Base-by-base conservation (phyloP, 2,113 vertebrate genomes). In the Solea senegalensis region DNA sequence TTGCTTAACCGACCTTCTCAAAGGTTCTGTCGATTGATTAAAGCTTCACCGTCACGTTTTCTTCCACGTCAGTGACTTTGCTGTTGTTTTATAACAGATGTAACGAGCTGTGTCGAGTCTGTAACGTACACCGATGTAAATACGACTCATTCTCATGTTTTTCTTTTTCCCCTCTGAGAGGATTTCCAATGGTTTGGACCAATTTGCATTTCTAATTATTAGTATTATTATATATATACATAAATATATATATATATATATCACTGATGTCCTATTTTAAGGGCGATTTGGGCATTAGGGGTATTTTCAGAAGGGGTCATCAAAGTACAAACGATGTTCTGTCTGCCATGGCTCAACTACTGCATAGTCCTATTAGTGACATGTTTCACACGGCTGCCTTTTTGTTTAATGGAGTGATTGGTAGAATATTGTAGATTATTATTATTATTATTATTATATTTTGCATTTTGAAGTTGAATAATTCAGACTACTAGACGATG, bases 331-430 rank as follows among this genome's bases (percentile, higher is more conserved):
- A 34, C 10, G 44, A 12, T 60, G 40, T 56, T 85, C 8, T 13
- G 60, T 74, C 70, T 44, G 71, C 65, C 82, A 71, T 72, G 58
- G 76, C 61, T 74, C 56, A 69, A 71, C 71, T 51, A 62, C 53
- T 58, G 16, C 64, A 3, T 63, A 82, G 73, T 61, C 1, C 7
- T 57, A 39, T 65, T 62, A 62, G 54, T 7, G 44, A 39, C 14
- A 64, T 78, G 59, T 58, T 80, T 91, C 91, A 92, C 91, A 66
- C 70, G 80, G 80, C 77, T 90, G 91, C 91, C 91, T 92, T 92
- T 87, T 83, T 73, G 57, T 77, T 72, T 41, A 78, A 56, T 69
- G 1, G 45, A 59, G 59, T 27, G 11, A 67, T 12, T 59, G 27
- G 59, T 78, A 62, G 65, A 55, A 72, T 53, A 65, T 39, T 69